Base-by-base conservation (phyloP, 2,888 invertebrate genomes). In the Caenorhabditis sp. region DNA sequence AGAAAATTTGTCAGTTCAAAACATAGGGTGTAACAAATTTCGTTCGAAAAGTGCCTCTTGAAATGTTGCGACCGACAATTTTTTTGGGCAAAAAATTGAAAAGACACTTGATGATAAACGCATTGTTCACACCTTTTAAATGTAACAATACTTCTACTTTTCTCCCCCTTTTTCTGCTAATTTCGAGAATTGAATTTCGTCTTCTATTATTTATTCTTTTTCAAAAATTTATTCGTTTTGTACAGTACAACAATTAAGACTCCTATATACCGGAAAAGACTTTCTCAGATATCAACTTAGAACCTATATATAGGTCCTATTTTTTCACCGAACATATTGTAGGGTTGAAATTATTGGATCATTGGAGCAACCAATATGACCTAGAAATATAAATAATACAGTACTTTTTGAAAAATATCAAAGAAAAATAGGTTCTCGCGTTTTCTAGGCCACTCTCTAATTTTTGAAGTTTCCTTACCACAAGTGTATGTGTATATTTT, bases 91-190 rank as follows among this genome's bases (percentile, higher is more conserved):
- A 43, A 69, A 61, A 63, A 57, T 59, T 59, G 67, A 61, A 54
- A 59, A 56, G 67, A 58, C 69, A 70, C 70, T 70, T 70, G 70
- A 70, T 70, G 70, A 70, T 70, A 70, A 70, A 70, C 64, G 70
- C 59, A 59, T 49, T 36, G 43, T 54, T 56, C 43, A 43, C 43
- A 43, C 43, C 43, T 43, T 43, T 43, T 43, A 43, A 43, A 43
- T 43, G 43, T 31, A 59, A 69, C 63, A 64, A 59, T 58, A 58
- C 50, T 64, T 60, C 59, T 63, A n/a, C 56, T 67, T 67, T 61
- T 67, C 57, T 58, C 10, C 10, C 31, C 10, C 31, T 3, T 10
- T 25, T 8, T 21, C 10, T 25, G 53, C 53, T 21, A 25, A 25
- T 53, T 25, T 53, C 53, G 53, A 25, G n/a, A 26, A 14, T 26